phyloP scores from a whole-genome alignment of 2,797 vertebrate species.

The Ctenosaura bakeri region DNA sequence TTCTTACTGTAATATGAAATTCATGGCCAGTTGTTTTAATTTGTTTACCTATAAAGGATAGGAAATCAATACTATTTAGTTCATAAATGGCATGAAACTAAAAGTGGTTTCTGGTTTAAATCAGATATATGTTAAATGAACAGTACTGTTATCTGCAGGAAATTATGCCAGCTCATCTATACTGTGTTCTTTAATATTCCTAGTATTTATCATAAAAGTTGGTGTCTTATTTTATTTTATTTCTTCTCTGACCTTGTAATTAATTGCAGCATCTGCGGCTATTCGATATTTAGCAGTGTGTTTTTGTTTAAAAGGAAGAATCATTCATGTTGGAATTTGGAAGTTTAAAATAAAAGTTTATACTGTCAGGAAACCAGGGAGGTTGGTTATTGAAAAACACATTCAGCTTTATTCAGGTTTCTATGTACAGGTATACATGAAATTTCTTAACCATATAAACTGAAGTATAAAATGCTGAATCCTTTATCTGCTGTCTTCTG shows the following conservation, averaged over 20 bases:
- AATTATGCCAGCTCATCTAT: not conserved
- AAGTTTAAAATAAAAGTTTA: constrained; percentile 1
- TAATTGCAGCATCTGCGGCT: not conserved
- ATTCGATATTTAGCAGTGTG: not conserved
- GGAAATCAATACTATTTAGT: constrained; percentile 22
- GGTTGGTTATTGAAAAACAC: not conserved
- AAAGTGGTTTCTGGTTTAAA: not conserved
- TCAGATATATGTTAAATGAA: not conserved
- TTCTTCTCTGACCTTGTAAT: not conserved
- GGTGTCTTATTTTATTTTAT: not conserved
- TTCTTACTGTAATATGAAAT: not conserved
- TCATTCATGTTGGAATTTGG: not conserved
- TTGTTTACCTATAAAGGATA: not conserved
- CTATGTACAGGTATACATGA: not conserved
- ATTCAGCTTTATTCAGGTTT: not conserved
- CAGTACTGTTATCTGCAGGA: not conserved
- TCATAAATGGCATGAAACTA: no score
- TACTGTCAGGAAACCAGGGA: not conserved
- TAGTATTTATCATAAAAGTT: not conserved
- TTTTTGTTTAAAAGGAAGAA: constrained; percentile 5
- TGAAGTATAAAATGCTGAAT: constrained; percentile 1
- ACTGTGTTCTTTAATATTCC: not conserved
- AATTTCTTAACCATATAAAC: not conserved
- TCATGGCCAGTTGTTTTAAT: constrained; percentile 8
- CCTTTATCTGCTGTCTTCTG: constrained; percentile 46